Conservation (phyloP, 1,140 invertebrate genomes). For the Aphidius gifuensis region DNA sequence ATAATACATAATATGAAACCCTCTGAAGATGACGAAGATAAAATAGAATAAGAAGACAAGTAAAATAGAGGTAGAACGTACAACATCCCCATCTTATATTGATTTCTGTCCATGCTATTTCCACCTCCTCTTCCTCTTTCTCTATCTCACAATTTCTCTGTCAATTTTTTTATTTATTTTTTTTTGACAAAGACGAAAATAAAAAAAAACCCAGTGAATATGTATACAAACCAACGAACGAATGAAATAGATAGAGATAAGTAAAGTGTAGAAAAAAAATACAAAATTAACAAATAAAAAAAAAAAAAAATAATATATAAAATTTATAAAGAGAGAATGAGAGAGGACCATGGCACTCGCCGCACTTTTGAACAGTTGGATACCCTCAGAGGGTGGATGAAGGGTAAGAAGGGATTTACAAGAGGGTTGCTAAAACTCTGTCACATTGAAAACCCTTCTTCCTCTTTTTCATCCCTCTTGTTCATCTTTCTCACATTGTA, state of each 20-base stretch:
- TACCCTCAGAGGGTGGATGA: constrained; percentile 39
- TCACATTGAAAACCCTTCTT: constrained; percentile 50
- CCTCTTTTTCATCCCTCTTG: constrained; percentile 2
- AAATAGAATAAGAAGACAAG: constrained; percentile 1
- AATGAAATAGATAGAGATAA: constrained; percentile 15
- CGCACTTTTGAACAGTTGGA: constrained; percentile 48
- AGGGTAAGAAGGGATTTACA: no score
- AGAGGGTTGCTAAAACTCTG: constrained; percentile 40
- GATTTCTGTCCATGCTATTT: constrained; percentile 54
- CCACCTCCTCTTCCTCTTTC: constrained; percentile 17
- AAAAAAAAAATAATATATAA: constrained; percentile 5
- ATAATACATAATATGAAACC: no score
- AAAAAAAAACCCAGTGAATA: not conserved
- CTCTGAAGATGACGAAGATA: not conserved
- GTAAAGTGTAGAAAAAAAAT: constrained; percentile 17
- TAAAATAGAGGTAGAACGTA: constrained; percentile 37
- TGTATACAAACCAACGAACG: not conserved
- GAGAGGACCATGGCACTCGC: constrained; percentile 37
- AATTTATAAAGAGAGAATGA: constrained; percentile 20
- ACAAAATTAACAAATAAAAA: constrained; percentile 12
- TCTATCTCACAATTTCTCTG: no score
- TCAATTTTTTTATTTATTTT: no score
- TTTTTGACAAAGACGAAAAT: not conserved
- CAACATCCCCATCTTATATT: constrained; percentile 53
- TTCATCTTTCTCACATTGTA: constrained; percentile 4